These are phyloP conservation scores for Sesamia inferens DNA, from an alignment of 2,888 invertebrate genomes.

Conservation along the genomic window DNA sequence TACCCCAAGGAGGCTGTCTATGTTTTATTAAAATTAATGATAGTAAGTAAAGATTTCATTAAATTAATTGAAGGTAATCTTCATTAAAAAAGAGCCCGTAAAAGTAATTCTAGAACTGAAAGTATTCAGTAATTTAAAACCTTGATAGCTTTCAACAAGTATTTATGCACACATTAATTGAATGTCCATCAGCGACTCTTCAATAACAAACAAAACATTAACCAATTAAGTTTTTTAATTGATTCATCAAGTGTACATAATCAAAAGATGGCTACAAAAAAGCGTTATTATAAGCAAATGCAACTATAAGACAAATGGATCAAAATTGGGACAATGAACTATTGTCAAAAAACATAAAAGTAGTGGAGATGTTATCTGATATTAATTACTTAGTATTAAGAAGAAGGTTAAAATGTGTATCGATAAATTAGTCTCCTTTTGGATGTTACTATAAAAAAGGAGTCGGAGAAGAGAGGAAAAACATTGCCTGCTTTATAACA, in stretches of 20 bases:
- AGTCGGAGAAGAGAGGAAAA: not conserved
- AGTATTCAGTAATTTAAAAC: constrained; percentile 23
- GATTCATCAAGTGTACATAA: constrained; percentile 6
- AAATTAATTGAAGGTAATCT: not conserved
- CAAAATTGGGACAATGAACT: constrained; percentile 24
- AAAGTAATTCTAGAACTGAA: not conserved
- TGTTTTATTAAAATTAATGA: too few species aligned
- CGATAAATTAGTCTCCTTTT: constrained; percentile 23
- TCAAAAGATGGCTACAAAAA: constrained; percentile 24
- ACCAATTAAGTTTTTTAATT: constrained; percentile 32
- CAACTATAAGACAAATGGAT: constrained; percentile 30
- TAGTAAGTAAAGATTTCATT: too few species aligned
- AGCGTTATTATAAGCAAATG: constrained; percentile 9
- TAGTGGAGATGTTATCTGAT: constrained; percentile 5
- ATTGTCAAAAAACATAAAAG: not conserved
- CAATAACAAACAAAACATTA: constrained; percentile 40
- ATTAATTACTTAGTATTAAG: constrained; percentile 6
- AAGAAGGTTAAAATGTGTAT: constrained; percentile 8
- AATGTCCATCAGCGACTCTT: constrained; percentile 32
- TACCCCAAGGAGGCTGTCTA: too few species aligned
- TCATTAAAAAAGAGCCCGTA: not conserved
- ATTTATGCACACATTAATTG: constrained; percentile 45
- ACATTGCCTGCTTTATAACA: not conserved
- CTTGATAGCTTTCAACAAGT: constrained; percentile 21
- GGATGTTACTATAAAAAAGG: constrained; percentile 7